Base-by-base conservation (phyloP, 2,797 vertebrate genomes). In the Picus viridis region DNA sequence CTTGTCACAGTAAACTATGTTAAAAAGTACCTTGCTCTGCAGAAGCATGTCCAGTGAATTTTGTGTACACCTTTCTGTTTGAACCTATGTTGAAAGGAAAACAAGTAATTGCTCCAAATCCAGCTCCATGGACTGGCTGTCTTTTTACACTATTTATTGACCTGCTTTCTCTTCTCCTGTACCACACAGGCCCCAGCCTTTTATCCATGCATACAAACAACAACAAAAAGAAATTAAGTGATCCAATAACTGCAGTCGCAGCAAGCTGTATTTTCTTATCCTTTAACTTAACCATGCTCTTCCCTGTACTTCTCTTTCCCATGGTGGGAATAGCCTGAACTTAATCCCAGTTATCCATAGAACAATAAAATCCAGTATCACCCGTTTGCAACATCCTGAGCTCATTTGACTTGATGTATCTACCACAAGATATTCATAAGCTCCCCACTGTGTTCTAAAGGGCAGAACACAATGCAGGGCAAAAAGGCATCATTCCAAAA, bases 91-190 rank as follows among this genome's bases (percentile, higher is more conserved):
- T 16, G n/a, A 57, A 86, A 79, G 10, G 19, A 69, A 81, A 91
- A 15, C 2, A 75, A 6, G 10, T 15, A 9, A 51, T 29, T 69
- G 30, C 62, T 27, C 17, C n/a, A 70, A 82, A 27, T 19, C 14
- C 9, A 49, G 6, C 18, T 90, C 12, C 2, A 1, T 39, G 20
- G 15, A 7, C 11, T 67, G 63, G 2, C 12, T 81, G 32, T 29
- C 36, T 76, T 78, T 63, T 65, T 23, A 23, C 2, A 7, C 29
- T 39, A 8, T 32, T 83, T 16, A 27, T 7, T 76, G 39, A 45
- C 7, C 4, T 10, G 0, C 8, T 69, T 20, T 39, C n/a, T 75
- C n/a, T 72, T 78, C 23, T 9, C 4, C 4, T 53, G 3, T 11
- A 71, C n/a, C 8, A n/a, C 12, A 45, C 19, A 61, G 6, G 15